phyloP scores from a whole-genome alignment of 92 coral and sea anemone species.

The Diadumene lineata region DNA sequence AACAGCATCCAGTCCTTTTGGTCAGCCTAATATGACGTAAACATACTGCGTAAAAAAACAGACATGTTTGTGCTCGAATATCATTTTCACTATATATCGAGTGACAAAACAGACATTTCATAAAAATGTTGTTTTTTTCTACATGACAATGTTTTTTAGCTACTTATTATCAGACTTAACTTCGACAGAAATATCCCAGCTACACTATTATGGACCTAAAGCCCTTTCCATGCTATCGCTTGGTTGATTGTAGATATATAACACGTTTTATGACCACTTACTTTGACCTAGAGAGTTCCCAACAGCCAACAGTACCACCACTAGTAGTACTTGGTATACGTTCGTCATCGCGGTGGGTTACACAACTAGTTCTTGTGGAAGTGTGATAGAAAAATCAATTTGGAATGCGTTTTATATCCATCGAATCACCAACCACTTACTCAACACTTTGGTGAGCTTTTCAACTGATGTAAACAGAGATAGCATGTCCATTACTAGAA shows the following conservation, averaged over 20 bases:
- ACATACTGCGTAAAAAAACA: too few relatives aligned
- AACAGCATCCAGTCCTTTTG: too few relatives aligned
- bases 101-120: too few relatives aligned
- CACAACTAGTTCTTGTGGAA: background rate
- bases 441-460: background rate
- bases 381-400: background rate
- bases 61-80: too few relatives aligned
- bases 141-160: too few relatives aligned
- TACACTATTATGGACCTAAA: too few relatives aligned
- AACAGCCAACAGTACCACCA: background rate
- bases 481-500: background rate
- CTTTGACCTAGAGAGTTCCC: background rate
- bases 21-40: too few relatives aligned
- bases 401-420: background rate
- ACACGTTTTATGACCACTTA: background rate
- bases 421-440: background rate
- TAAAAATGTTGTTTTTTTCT: too few relatives aligned
- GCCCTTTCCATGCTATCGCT: too few relatives aligned
- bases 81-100: too few relatives aligned
- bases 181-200: too few relatives aligned
- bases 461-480: background rate
- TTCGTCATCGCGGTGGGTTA: background rate
- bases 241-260: background rate
- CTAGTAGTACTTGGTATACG: background rate
- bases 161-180: too few relatives aligned